Evolutionary conservation across 2,888 invertebrate species (phyloP).

Genomic region (Ligdia adustata): DNA sequence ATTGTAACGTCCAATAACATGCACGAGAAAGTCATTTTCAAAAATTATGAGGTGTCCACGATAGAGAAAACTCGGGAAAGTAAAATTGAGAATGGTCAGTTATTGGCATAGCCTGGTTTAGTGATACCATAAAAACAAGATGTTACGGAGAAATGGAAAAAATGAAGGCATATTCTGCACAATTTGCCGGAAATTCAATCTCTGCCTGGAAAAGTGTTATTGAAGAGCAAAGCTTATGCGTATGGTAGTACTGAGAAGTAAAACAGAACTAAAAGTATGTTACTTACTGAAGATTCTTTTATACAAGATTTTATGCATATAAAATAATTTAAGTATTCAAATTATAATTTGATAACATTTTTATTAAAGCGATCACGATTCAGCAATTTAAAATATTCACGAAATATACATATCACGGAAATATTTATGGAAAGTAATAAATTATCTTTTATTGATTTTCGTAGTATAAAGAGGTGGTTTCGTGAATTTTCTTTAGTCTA

Average conservation of each 20-base stretch:
- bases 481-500: conserved; percentile 25
- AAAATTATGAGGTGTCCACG: conserved; percentile 51
- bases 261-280: too few relatives aligned
- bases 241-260: neutral
- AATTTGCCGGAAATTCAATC: conserved; percentile 26
- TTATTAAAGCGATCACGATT: conserved; percentile 12
- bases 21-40: conserved; percentile 34
- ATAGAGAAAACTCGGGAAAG: conserved; percentile 45
- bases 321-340: neutral
- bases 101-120: conserved; percentile 53
- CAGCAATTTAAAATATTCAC: conserved; percentile 4
- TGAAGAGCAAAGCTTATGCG: neutral
- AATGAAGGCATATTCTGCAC: conserved; percentile 28
- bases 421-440: neutral
- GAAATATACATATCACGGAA: conserved; percentile 18
- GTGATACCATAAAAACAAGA: conserved; percentile 63
- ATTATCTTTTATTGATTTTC: conserved; percentile 34
- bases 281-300: too few relatives aligned
- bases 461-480: conserved; percentile 32
- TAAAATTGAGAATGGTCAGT: conserved; percentile 48
- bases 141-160: conserved; percentile 57
- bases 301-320: too few relatives aligned
- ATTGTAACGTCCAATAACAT: too few relatives aligned
- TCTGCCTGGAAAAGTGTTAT: conserved; percentile 1
- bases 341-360: neutral